Conservation (phyloP, 2,797 vertebrate genomes). For the Eulemur albifrons region DNA sequence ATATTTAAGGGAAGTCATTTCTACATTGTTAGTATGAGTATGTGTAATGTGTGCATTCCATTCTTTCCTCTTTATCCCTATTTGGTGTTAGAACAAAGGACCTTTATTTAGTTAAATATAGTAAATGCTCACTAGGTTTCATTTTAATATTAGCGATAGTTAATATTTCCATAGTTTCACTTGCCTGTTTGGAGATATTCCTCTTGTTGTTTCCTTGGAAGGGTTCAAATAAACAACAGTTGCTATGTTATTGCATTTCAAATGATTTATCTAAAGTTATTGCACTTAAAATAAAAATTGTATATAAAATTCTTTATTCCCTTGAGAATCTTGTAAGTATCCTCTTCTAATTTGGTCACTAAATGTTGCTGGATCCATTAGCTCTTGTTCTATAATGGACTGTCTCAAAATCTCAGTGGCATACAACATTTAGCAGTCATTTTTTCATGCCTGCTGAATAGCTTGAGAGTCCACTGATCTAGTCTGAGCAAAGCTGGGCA, state of each 20-base stretch:
- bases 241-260: neutral
- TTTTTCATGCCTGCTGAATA: neutral
- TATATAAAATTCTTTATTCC: neutral
- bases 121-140: neutral
- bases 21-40: neutral
- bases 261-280: neutral
- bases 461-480: neutral
- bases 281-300: neutral
- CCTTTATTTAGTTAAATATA: neutral
- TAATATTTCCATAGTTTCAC: neutral
- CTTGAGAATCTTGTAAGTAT: neutral
- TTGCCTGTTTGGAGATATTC: neutral
- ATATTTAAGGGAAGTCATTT: neutral
- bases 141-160: neutral
- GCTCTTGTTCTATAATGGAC: constrained; percentile 31
- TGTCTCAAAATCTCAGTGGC: neutral
- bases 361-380: constrained; percentile 1
- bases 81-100: neutral
- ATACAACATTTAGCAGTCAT: neutral
- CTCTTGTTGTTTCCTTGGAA: neutral
- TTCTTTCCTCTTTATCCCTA: neutral
- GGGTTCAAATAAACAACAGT: neutral
- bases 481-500: neutral
- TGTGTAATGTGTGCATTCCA: neutral
- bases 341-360: constrained; percentile 25